Percentiles rank a stretch among this genome's conserved stretches.
phyloP scores from a whole-genome alignment of 2,888 invertebrate species.

The Polyommatus icarus region DNA sequence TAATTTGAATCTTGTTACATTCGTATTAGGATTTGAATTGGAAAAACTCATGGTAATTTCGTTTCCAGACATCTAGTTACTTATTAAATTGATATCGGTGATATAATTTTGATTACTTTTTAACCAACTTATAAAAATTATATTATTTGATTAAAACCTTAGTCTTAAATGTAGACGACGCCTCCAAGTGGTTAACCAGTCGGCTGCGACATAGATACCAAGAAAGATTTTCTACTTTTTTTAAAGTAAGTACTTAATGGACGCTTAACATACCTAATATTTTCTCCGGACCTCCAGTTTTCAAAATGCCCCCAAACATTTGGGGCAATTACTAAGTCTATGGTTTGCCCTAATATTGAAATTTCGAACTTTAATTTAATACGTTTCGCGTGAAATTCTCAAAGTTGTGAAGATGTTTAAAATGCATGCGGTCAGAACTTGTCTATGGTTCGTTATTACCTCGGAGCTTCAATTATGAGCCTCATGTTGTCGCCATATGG shows the following conservation, averaged over 20 bases:
- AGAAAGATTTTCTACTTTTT: too few species aligned
- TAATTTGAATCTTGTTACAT: background rate
- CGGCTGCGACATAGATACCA: too few species aligned
- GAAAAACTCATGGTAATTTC: background rate
- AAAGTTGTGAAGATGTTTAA: constrained; percentile 43
- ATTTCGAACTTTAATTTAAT: constrained; percentile 45
- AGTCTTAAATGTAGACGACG: too few species aligned
- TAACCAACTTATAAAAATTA: background rate
- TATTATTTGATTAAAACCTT: too few species aligned
- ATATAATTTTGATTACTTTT: background rate
- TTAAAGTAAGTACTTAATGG: too few species aligned
- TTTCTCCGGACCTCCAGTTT: too few species aligned
- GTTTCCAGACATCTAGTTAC: background rate
- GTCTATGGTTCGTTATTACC: constrained; percentile 9
- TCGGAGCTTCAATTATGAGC: background rate
- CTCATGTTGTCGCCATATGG: background rate
- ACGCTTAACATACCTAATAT: too few species aligned
- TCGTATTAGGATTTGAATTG: background rate
- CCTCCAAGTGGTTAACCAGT: too few species aligned
- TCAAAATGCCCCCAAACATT: background rate
- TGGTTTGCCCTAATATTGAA: constrained; percentile 10
- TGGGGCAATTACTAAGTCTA: background rate
- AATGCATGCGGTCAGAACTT: constrained; percentile 32
- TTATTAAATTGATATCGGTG: background rate
- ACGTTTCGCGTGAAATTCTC: constrained; percentile 44